Base-by-base conservation (phyloP, 1,140 invertebrate species). In the Steinernema khuongi region DNA sequence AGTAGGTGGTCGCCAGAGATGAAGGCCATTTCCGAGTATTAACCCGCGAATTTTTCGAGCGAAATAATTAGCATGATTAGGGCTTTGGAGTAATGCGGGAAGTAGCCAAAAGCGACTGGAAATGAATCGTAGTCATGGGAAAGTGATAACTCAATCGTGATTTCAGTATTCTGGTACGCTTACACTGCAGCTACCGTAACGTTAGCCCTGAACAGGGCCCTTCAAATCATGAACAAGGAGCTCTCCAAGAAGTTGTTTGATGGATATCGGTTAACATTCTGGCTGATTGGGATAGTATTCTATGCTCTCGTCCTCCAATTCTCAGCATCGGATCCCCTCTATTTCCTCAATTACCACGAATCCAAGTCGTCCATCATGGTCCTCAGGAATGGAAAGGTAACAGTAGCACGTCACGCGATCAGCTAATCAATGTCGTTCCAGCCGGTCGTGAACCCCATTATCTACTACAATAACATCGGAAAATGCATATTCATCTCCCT, bases 151-250 rank as follows among this genome's bases (percentile, higher is more conserved):
- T 14, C 2, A 60, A n/a, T 60, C 50, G 14, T 4, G 19, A 7
- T 60, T 60, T 60, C 50, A 60, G 50, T 26, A 7, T 60, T 60
- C 22, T 60, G 50, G 50, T 60, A 60, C 50, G 50, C 50, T 7
- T 60, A 60, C 50, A n/a, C 7, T 60, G 11, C 50, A 11, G 50
- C 50, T 7, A 22, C 14, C 7, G 26, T 60, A 7, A 26, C 19
- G 26, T 22, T 60, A 11, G 50, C 50, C 50, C 7, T 60, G 4
- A 60, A 60, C 50, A 14, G 50, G 2, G 50, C 50, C 11, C 7
- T 22, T 60, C 50, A 60, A 22, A 60, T 60, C 26, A 14, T 60
- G 26, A 60, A 60, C 50, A 60, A 60, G 26, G 50, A 60, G 4
- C 4, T 60, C 22, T 11, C 50, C 7, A 7, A 22, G 11, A 60